Conservation (phyloP, 2,888 invertebrate species). For the Boloria selene region DNA sequence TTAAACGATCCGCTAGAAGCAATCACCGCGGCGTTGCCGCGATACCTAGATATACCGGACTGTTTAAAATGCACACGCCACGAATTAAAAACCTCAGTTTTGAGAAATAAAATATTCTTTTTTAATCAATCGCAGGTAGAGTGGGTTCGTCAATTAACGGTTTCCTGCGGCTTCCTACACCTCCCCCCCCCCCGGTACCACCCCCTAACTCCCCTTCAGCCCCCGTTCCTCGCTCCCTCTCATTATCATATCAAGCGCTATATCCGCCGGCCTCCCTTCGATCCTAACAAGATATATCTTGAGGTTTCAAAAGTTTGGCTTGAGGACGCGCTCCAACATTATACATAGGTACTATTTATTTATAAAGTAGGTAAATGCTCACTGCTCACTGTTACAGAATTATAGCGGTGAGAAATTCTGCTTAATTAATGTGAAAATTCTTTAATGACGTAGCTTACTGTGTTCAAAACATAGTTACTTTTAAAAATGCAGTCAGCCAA, state of each 20-base stretch:
- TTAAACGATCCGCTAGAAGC: no score
- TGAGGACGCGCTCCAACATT: conserved; percentile 4
- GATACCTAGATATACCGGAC: neutral
- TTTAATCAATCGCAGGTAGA: conserved; percentile 35
- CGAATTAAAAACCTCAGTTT: conserved; percentile 19
- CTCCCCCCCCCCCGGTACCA: conserved; percentile 21
- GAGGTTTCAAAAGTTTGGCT: conserved; percentile 14
- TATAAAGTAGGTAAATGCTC: neutral
- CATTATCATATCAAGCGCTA: conserved; percentile 24
- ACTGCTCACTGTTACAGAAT: no score
- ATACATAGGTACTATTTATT: neutral
- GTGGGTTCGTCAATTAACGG: conserved; percentile 38
- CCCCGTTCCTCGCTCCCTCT: conserved; percentile 37
- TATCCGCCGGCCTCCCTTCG: conserved; percentile 33
- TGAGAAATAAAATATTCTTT: conserved; percentile 31
- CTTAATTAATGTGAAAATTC: no score
- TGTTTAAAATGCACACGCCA: conserved; percentile 14
- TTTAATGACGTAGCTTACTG: no score
- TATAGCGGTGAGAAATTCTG: no score
- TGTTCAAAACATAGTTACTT: no score
- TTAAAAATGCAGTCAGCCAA: no score
- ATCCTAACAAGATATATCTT: conserved; percentile 32
- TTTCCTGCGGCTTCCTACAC: conserved; percentile 34
- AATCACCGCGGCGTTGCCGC: no score
- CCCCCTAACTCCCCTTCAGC: conserved; percentile 11